phyloP scores from a whole-genome alignment of 35 echinoderm and acorn worm species.

The Strongylocentrotus purpuratus region DNA sequence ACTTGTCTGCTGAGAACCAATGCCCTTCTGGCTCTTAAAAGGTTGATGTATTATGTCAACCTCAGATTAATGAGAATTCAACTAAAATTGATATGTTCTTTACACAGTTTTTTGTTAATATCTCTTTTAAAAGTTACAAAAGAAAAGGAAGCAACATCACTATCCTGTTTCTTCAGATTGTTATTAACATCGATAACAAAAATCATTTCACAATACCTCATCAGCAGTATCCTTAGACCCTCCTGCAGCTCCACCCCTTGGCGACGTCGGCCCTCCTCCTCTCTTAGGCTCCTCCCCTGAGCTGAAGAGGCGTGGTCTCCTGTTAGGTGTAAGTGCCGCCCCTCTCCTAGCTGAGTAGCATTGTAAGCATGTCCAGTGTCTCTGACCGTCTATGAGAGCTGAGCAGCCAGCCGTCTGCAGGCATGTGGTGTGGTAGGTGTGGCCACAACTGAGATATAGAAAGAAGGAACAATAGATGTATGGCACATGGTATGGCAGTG shows the following conservation, averaged over 20 bases:
- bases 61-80: no score
- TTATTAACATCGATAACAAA: no score
- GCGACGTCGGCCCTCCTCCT: conserved; percentile 16
- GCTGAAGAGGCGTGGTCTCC: conserved; percentile 51
- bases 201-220: conserved; percentile 42
- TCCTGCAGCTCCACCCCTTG: conserved; percentile 45
- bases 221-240: conserved; percentile 45
- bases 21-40: no score
- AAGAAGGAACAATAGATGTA: background rate
- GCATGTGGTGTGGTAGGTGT: conserved; percentile 81
- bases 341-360: conserved; percentile 77
- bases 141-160: no score
- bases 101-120: no score
- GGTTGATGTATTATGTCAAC: no score
- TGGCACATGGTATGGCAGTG: background rate
- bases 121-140: no score
- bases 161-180: no score
- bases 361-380: conserved; percentile 94
- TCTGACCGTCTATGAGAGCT: conserved; percentile 89
- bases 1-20: no score
- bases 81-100: no score
- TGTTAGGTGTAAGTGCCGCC: conserved; percentile 1
- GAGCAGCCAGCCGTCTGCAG: conserved; percentile 85
- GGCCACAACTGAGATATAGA: conserved; percentile 66
- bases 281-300: conserved; percentile 19